Conservation (phyloP, 2,888 invertebrate species). For the Agonum fuliginosum region DNA sequence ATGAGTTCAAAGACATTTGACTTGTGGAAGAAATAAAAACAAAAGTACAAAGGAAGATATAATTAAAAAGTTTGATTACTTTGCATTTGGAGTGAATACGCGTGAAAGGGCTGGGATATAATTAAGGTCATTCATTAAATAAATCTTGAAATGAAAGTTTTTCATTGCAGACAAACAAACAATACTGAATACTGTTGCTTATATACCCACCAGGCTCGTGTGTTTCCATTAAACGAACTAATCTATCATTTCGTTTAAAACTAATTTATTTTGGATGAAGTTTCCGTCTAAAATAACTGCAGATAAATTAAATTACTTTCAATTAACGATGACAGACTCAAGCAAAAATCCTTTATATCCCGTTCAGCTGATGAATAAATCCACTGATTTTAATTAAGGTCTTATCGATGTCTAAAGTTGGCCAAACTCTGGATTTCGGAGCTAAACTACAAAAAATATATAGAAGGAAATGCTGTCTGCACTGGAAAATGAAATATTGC, state of each 20-base stretch:
- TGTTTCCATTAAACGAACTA: conserved; percentile 49
- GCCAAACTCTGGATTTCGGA: not conserved
- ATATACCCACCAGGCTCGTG: conserved; percentile 13
- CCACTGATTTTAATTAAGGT: conserved; percentile 34
- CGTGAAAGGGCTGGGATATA: conserved; percentile 25
- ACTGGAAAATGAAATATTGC: conserved; percentile 38
- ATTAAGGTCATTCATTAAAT: conserved; percentile 43
- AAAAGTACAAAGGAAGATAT: conserved; percentile 30
- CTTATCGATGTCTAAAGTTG: conserved; percentile 17
- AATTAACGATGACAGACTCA: conserved; percentile 46
- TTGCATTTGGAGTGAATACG: conserved; percentile 7
- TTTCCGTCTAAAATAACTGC: conserved; percentile 43
- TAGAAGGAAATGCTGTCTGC: conserved; percentile 3
- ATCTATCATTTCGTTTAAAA: conserved; percentile 49
- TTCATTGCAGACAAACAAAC: conserved; percentile 7
- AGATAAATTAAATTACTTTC: conserved; percentile 48
- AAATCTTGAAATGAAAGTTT: conserved; percentile 38
- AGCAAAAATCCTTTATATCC: conserved; percentile 37
- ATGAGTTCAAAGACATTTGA: conserved; percentile 12
- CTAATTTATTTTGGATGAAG: conserved; percentile 50
- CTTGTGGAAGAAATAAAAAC: conserved; percentile 11
- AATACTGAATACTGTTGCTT: conserved; percentile 8
- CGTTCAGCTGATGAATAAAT: not conserved
- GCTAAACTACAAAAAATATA: not conserved
- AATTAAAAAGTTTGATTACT: conserved; percentile 46